A percentile compares a stretch with the other conserved stretches of the same genome.
These are phyloP conservation scores for Eupithecia vulgata DNA, from an alignment of 2,888 invertebrate genomes.

Conservation along the genomic window DNA sequence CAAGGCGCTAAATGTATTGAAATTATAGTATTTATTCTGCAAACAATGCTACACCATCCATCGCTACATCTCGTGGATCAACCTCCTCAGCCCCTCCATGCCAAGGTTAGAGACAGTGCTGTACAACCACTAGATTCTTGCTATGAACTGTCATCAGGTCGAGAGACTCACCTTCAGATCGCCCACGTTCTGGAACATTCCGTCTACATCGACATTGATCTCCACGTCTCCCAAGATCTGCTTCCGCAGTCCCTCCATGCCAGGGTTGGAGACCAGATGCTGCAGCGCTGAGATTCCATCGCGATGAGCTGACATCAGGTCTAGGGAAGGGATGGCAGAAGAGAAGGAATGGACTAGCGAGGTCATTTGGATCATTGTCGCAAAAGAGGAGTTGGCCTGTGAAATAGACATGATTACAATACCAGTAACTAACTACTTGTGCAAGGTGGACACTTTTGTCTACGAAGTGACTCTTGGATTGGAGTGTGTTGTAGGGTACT, in stretches of 20 bases:
- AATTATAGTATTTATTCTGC: too few species aligned
- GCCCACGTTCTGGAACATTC: conserved; percentile 62
- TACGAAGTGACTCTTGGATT: background rate
- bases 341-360: conserved; percentile 70
- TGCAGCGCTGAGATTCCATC: conserved; percentile 61
- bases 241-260: conserved; percentile 54
- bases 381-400: conserved; percentile 83
- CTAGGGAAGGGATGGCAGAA: conserved; percentile 62
- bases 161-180: conserved; percentile 58
- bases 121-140: background rate
- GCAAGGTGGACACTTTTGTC: background rate
- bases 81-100: conserved; percentile 54
- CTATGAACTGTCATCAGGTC: background rate
- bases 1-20: too few species aligned
- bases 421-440: background rate
- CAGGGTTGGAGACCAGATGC: conserved; percentile 54
- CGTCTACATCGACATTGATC: conserved; percentile 59
- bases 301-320: conserved; percentile 59
- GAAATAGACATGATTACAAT: background rate
- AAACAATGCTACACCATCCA: too few species aligned
- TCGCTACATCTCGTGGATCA: too few species aligned
- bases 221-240: conserved; percentile 54
- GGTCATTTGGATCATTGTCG: conserved; percentile 74
- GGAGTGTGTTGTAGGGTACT: background rate
- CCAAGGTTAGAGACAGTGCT: conserved; percentile 57